Base-by-base conservation (phyloP, 1,140 invertebrate genomes). In the Drosophila subobscura region DNA sequence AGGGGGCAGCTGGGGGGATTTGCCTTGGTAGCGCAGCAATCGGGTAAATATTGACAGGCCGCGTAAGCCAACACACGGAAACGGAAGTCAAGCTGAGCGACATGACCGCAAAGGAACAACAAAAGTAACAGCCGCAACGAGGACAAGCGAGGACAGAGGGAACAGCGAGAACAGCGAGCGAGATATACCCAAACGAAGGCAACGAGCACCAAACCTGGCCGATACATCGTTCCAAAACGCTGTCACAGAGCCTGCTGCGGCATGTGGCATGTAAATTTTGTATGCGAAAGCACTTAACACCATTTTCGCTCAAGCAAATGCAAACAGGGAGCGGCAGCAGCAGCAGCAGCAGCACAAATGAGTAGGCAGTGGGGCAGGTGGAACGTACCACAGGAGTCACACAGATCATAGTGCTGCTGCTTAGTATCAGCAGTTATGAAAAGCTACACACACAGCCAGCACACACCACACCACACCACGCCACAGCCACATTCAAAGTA, bases 261-360 rank as follows among this genome's bases (percentile, higher is more conserved):
- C 78, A 65, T 74, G 66, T 74, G 66, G 68, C 83, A 83, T 86
- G 83, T 86, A 86, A 88, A 88, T 86, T 88, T 88, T 88, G 83
- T 88, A 86, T 86, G 83, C 78, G 83, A 88, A 86, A 86, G 78
- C 83, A 86, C 83, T 86, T 86, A 86, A 88, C 83, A 86, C 78
- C 78, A 70, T 88, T 86, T 86, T 86, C 83, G 78, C 81, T 86
- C 76, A 88, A 72, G 83, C 83, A 88, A 88, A 70, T 64, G 75
- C 78, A 86, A 86, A 86, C 83, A 86, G 45, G 33, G 42, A 22
- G 45, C n/a, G 37, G 33, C 57, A 45, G 16, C 0, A 20, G 16
- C 16, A 20, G 16, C 16, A 20, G 16, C 16, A 29, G 51, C 45
- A 20, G n/a, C 44, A 49, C n/a, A 33, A 16, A 7, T 16, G 44